Evolutionary conservation across 2,797 vertebrate genomes (phyloP).

Genomic region (Falco peregrinus): DNA sequence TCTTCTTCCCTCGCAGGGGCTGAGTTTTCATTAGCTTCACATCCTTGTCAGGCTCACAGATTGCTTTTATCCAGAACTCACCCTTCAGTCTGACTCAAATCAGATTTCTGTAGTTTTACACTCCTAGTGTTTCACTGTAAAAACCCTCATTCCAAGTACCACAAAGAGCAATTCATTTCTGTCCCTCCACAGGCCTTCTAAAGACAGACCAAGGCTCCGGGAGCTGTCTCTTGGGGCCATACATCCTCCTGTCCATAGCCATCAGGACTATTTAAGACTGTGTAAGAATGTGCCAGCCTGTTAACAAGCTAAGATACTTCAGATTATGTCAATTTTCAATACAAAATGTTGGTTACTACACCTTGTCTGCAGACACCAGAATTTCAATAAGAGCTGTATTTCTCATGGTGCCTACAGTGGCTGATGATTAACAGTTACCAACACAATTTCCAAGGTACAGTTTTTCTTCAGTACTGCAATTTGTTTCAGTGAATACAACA

Average conservation of each 20-base stretch:
- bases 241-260: neutral
- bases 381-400: neutral
- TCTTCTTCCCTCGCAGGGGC: neutral
- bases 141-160: neutral
- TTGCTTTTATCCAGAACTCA: neutral
- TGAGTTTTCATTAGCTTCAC: neutral
- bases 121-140: slow-evolving; percentile 35
- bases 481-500: neutral
- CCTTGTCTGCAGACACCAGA: neutral
- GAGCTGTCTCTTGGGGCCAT: neutral
- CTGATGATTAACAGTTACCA: neutral
- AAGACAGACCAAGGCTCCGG: neutral
- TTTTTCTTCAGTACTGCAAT: neutral
- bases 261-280: neutral
- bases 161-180: slow-evolving; percentile 48
- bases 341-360: accelerated
- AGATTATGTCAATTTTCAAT: neutral
- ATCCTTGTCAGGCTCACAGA: neutral
- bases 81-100: neutral
- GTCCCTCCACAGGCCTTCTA: neutral
- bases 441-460: neutral
- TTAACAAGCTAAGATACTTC: neutral
- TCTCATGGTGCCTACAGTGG: accelerated
- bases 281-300: neutral
- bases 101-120: neutral